Conservation (phyloP, 2,113 vertebrate species). For the Charina bottae region DNA sequence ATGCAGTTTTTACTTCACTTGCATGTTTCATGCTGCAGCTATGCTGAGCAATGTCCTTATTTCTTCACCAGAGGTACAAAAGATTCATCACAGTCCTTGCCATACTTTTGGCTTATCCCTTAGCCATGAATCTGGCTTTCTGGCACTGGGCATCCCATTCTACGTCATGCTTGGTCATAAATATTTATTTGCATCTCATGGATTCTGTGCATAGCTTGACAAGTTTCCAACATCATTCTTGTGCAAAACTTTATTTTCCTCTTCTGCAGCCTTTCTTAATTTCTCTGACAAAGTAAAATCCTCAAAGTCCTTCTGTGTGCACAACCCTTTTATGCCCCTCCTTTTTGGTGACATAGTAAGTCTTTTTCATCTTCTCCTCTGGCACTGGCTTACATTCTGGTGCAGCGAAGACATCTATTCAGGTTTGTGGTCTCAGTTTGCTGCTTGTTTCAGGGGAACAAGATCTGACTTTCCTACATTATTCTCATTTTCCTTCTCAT, state of each 20-base stretch:
- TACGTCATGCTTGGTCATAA: background rate
- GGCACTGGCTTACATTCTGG: background rate
- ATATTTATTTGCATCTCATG: background rate
- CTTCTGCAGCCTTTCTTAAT: background rate
- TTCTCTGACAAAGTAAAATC: background rate
- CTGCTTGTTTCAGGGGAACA: background rate
- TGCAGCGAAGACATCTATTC: background rate
- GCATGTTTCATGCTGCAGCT: background rate
- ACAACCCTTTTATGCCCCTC: background rate
- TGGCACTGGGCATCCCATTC: background rate
- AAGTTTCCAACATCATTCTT: background rate
- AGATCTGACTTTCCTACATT: background rate
- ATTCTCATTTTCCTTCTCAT: background rate
- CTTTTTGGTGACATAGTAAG: background rate
- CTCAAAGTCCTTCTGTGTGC: background rate
- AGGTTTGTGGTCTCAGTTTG: background rate
- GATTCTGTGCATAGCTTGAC: background rate
- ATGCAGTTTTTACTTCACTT: background rate
- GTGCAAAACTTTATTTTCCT: background rate
- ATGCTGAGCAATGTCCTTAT: background rate
- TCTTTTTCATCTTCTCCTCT: background rate
- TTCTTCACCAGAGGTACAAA: background rate
- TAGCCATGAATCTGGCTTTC: background rate
- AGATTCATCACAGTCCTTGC: background rate
- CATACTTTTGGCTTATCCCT: background rate